phyloP scores from a whole-genome alignment of 1,140 invertebrate genomes.

The Rhyzopertha dominica region DNA sequence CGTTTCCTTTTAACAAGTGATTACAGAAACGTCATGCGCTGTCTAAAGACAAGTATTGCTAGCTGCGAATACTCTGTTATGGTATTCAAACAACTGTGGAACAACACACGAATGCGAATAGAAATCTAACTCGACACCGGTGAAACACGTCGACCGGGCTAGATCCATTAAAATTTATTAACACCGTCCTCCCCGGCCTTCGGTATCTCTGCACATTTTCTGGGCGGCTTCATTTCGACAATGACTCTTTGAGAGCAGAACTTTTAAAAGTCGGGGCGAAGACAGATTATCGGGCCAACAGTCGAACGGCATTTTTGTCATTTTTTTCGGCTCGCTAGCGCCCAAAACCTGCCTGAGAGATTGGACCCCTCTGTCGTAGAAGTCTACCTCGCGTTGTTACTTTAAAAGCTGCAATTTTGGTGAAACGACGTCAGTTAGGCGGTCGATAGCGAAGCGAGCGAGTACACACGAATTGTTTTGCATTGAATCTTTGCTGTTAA shows the following conservation, averaged over 20 bases:
- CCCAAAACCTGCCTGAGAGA: constrained; percentile 8
- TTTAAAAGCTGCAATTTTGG: constrained; percentile 12
- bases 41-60: no score
- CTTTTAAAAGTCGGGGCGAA: constrained; percentile 13
- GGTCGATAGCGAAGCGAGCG: no score
- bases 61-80: no score
- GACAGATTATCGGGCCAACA: constrained; percentile 6
- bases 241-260: constrained; percentile 11
- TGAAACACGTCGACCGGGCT: no score
- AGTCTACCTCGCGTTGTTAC: constrained; percentile 7
- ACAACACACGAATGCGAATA: no score
- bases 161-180: no score
- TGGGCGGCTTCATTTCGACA: constrained; percentile 8
- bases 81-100: no score
- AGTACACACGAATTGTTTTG: no score
- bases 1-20: no score
- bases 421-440: constrained; percentile 4
- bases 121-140: no score
- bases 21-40: no score
- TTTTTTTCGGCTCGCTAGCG: constrained; percentile 6
- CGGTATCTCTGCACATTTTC: constrained; percentile 9
- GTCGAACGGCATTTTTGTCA: constrained; percentile 9
- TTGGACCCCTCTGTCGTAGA: constrained; percentile 7
- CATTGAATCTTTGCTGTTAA: no score
- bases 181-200: neutral